Conservation (phyloP, 2,113 vertebrate species). For the Pelmatolapia mariae region DNA sequence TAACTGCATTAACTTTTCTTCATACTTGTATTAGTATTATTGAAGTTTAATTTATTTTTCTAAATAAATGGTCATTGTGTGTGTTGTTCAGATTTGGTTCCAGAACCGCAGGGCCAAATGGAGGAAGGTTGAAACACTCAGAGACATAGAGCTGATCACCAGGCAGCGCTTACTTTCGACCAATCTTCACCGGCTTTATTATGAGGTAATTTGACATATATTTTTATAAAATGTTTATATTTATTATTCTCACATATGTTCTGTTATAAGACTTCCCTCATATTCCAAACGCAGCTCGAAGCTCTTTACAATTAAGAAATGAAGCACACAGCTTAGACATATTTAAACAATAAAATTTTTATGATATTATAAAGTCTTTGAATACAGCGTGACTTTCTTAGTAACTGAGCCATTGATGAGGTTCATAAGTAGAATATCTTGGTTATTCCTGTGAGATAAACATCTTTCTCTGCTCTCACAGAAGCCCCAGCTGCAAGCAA, state of each 20-base stretch:
- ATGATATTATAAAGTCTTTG: not conserved
- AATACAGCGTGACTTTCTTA: not conserved
- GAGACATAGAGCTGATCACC: slow-evolving; percentile 21
- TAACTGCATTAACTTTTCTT: not conserved
- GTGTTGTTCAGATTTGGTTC: slow-evolving; percentile 57
- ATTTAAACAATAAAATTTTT: not conserved
- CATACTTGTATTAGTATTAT: not conserved
- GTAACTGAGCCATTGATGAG: accelerated
- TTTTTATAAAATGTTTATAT: not conserved
- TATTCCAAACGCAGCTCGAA: not conserved
- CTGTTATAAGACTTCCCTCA: not conserved
- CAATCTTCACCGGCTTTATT: not conserved
- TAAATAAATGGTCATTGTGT: not conserved
- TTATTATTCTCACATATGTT: not conserved
- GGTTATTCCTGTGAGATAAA: not conserved
- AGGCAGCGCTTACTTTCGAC: not conserved
- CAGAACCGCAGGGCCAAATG: slow-evolving; percentile 64
- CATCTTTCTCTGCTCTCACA: not conserved
- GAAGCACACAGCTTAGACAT: accelerated
- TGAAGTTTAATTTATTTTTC: not conserved
- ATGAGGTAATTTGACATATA: slow-evolving; percentile 26
- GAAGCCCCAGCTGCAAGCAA: not conserved
- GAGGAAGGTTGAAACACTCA: slow-evolving; percentile 55
- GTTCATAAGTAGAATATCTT: not conserved
- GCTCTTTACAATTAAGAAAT: not conserved